phyloP scores from a whole-genome alignment of 1,140 invertebrate species.

The Odontomachus brunneus region DNA sequence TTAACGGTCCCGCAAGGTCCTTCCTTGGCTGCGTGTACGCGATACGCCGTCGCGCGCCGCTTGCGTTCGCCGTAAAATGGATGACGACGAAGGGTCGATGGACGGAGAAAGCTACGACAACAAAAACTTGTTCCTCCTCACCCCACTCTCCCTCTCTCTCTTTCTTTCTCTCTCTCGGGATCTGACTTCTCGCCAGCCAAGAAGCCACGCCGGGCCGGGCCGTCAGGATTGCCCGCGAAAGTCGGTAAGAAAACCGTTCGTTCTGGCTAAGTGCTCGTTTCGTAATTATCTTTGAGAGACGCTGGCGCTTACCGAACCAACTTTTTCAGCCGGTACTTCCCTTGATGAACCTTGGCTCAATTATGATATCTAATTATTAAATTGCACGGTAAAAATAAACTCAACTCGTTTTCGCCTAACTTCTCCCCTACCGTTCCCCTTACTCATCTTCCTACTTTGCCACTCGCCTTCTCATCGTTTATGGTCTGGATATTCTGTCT shows the following conservation, averaged over 20 bases:
- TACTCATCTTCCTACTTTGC: no score
- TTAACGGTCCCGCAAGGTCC: slow-evolving; percentile 73
- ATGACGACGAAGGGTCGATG: slow-evolving; percentile 39
- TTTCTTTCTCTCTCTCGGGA: not conserved
- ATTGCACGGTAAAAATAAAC: slow-evolving; percentile 60
- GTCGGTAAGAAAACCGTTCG: slow-evolving; percentile 56
- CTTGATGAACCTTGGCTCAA: slow-evolving; percentile 60
- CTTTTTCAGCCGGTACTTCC: slow-evolving; percentile 52
- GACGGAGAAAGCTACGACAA: slow-evolving; percentile 58
- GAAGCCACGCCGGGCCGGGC: not conserved
- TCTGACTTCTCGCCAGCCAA: slow-evolving; percentile 1
- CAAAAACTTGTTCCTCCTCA: slow-evolving; percentile 39
- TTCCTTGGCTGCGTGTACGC: slow-evolving; percentile 72
- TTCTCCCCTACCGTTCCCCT: slow-evolving; percentile 5
- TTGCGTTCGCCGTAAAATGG: slow-evolving; percentile 49
- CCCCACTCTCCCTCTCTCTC: no score
- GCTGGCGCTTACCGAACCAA: slow-evolving; percentile 36
- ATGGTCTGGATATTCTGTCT: slow-evolving; percentile 42
- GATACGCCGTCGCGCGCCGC: slow-evolving; percentile 65
- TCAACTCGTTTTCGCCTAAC: slow-evolving; percentile 32
- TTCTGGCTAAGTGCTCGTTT: slow-evolving; percentile 61
- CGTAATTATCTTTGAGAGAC: slow-evolving; percentile 61
- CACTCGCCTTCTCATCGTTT: no score
- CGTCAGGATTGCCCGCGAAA: slow-evolving; percentile 23
- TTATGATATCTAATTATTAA: slow-evolving; percentile 62